These are phyloP conservation scores for Sinopyrophorus schimmeli DNA, from an alignment of 2,888 invertebrate genomes.

Conservation along the genomic window DNA sequence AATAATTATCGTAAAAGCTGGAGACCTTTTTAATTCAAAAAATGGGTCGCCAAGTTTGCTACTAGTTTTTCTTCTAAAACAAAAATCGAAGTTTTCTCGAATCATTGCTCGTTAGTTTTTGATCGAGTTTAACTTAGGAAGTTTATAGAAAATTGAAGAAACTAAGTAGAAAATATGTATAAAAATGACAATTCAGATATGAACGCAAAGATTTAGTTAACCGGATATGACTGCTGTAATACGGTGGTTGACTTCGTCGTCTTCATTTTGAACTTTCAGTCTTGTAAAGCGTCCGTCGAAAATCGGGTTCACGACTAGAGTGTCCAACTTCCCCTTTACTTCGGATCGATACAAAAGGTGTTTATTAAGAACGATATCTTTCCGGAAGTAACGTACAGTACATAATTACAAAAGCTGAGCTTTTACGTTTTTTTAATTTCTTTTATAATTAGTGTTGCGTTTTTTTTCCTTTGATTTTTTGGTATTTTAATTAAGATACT, in stretches of 20 bases:
- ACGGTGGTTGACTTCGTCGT: slow-evolving; percentile 23
- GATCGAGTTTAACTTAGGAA: no score
- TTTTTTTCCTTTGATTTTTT: no score
- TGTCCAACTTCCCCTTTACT: neutral
- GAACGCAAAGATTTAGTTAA: slow-evolving; percentile 16
- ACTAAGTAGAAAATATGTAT: no score
- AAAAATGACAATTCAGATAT: no score
- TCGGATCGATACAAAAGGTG: slow-evolving; percentile 23
- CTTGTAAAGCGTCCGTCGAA: neutral
- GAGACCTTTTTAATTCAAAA: neutral
- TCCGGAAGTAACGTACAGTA: slow-evolving; percentile 17
- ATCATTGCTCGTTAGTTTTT: no score
- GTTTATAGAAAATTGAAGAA: no score
- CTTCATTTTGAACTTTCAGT: slow-evolving; percentile 8
- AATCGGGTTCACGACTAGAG: neutral
- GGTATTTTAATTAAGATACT: no score
- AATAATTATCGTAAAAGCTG: neutral
- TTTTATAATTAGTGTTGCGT: no score
- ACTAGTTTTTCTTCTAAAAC: no score
- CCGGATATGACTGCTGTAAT: slow-evolving; percentile 17
- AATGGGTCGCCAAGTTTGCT: neutral
- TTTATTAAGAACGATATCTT: slow-evolving; percentile 24
- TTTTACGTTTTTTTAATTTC: no score
- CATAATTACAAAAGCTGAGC: slow-evolving; percentile 20
- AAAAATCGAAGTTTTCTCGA: no score